These are phyloP conservation scores for Phyllostomus discolor DNA, from an alignment of 2,113 vertebrate genomes.

Conservation along the genomic window DNA sequence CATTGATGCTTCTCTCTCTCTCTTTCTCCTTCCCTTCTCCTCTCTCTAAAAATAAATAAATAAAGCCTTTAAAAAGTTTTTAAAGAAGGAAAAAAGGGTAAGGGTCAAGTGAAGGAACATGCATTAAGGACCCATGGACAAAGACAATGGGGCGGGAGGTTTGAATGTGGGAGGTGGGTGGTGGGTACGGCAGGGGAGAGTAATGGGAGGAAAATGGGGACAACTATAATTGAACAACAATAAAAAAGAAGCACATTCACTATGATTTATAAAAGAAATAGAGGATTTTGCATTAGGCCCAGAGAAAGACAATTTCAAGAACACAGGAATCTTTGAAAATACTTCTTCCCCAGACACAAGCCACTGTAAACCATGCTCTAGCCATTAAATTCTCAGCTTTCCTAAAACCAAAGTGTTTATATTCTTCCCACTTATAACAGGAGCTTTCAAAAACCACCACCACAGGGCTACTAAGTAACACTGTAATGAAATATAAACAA, in stretches of 20 bases:
- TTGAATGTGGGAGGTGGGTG: too few species aligned
- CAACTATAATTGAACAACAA: too few species aligned
- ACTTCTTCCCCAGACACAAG: background rate
- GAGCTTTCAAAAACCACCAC: background rate
- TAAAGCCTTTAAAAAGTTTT: too few species aligned
- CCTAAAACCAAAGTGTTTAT: background rate
- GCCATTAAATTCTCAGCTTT: background rate
- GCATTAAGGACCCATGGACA: too few species aligned
- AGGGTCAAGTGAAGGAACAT: too few species aligned
- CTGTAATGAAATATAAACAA: background rate
- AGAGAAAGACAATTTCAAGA: background rate
- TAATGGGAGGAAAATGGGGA: too few species aligned
- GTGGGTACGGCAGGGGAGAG: too few species aligned
- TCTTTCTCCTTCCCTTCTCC: too few species aligned
- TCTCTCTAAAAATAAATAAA: too few species aligned
- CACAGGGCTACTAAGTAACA: background rate
- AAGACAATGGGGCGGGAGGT: too few species aligned
- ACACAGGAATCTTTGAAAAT: background rate
- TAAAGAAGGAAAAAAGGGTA: background rate
- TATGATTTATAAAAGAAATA: background rate
- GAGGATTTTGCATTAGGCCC: background rate
- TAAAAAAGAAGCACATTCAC: too few species aligned
- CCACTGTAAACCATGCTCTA: background rate
- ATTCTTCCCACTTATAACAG: background rate
- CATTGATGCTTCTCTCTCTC: too few species aligned